A percentile compares a stretch with the other conserved stretches of the same genome.
These are phyloP conservation scores for Philotrypesis tridentata DNA, from an alignment of 1,140 invertebrate species.

Conservation along the genomic window DNA sequence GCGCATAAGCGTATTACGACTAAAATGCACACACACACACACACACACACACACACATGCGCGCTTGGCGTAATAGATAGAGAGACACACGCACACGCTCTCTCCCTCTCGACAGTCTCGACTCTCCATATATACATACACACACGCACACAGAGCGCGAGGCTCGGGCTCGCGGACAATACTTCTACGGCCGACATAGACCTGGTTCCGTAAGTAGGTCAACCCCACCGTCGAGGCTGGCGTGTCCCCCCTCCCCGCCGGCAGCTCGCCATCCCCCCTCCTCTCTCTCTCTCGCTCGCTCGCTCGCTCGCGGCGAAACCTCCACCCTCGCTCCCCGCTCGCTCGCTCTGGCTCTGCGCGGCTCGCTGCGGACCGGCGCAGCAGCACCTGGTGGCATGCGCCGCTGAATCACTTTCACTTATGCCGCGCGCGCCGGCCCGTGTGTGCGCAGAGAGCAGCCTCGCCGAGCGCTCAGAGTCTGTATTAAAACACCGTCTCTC, in stretches of 20 bases:
- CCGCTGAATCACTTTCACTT: slow-evolving; percentile 73
- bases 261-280: slow-evolving; percentile 49
- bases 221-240: slow-evolving; percentile 72
- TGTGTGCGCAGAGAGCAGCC: neutral
- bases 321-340: slow-evolving; percentile 51
- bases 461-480: too few relatives aligned
- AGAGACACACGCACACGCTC: slow-evolving; percentile 7
- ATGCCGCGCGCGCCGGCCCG: slow-evolving; percentile 59
- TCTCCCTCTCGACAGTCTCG: neutral
- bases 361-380: slow-evolving; percentile 60
- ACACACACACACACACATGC: neutral
- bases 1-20: neutral
- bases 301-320: slow-evolving; percentile 2
- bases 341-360: neutral
- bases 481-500: too few relatives aligned
- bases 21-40: neutral
- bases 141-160: slow-evolving; percentile 49
- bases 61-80: too few relatives aligned
- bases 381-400: slow-evolving; percentile 72
- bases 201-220: slow-evolving; percentile 81
- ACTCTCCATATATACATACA: neutral
- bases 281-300: slow-evolving; percentile 63
- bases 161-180: slow-evolving; percentile 64
- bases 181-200: slow-evolving; percentile 73
- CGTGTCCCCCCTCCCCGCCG: slow-evolving; percentile 65